A percentile compares a stretch with the other conserved stretches of the same genome.
Conservation (phyloP, 2,797 vertebrate genomes). For the Cynodonichthys magdalenae region DNA sequence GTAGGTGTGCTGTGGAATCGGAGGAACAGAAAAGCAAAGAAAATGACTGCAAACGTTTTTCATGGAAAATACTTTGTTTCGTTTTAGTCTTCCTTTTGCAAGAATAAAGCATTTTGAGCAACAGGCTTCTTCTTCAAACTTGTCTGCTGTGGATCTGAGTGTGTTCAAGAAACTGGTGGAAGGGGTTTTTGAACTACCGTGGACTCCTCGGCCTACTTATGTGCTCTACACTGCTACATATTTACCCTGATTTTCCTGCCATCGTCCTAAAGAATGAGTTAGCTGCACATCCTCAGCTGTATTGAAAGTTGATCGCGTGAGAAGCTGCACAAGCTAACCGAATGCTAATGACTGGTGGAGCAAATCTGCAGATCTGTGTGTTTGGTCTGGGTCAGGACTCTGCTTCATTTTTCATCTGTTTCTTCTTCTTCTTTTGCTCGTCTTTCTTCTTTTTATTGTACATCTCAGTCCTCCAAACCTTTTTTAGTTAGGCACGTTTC, state of each 20-base stretch:
- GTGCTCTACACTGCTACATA: constrained; percentile 33
- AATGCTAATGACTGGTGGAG: constrained; percentile 53
- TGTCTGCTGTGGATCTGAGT: constrained; percentile 40
- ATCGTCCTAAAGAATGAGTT: constrained; percentile 63
- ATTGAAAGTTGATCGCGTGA: constrained; percentile 26
- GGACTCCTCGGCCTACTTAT: constrained; percentile 14
- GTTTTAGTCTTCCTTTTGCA: constrained; percentile 62
- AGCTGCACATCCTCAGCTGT: constrained; percentile 48
- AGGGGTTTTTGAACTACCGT: no score
- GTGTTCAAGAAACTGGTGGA: constrained; percentile 10
- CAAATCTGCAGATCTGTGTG: constrained; percentile 38
- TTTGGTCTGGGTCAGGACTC: constrained; percentile 37
- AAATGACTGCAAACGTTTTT: constrained; percentile 39
- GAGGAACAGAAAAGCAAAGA: constrained; percentile 24
- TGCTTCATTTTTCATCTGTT: constrained; percentile 24
- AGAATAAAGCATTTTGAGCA: constrained; percentile 70
- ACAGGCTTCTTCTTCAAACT: constrained; percentile 63
- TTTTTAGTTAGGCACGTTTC: constrained; percentile 86
- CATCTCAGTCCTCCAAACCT: constrained; percentile 59
- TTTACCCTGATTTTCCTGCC: constrained; percentile 67
- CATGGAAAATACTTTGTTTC: constrained; percentile 37
- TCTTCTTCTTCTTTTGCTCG: constrained; percentile 30
- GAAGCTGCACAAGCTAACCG: constrained; percentile 6
- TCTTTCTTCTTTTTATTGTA: constrained; percentile 30
- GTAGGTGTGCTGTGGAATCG: constrained; percentile 31